These are phyloP conservation scores for Hippoglossus hippoglossus DNA, from an alignment of 2,797 vertebrate species.

Conservation along the genomic window DNA sequence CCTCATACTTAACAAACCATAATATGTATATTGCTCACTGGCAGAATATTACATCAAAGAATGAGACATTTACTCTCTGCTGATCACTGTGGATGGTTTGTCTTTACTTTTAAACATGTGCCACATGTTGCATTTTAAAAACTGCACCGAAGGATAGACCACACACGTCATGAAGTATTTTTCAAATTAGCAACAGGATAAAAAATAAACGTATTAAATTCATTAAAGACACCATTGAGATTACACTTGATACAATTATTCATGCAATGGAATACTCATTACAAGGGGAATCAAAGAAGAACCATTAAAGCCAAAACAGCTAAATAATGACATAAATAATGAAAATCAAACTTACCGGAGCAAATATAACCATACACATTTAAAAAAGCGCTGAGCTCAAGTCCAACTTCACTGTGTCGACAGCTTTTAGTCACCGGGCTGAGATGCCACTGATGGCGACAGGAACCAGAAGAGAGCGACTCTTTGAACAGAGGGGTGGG, in stretches of 20 bases:
- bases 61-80: background rate
- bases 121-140: background rate
- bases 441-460: conserved; percentile 53
- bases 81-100: background rate
- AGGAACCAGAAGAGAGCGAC: conserved; percentile 30
- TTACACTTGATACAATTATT: background rate
- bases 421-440: conserved; percentile 86
- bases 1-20: background rate
- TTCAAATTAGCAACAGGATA: background rate
- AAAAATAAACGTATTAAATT: background rate
- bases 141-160: background rate
- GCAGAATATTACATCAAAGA: background rate
- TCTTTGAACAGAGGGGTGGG: conserved; percentile 59
- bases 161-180: background rate
- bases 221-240: background rate
- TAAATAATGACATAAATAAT: background rate
- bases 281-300: background rate
- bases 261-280: background rate
- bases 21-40: background rate
- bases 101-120: conserved; percentile 9
- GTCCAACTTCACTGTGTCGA: conserved; percentile 82
- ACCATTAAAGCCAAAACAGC: background rate
- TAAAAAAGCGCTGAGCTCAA: conserved; percentile 91
- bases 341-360: conserved; percentile 92
- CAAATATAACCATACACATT: conserved; percentile 99